Evolutionary conservation across 2,113 vertebrate genomes (phyloP).

Genomic region (Bombycilla garrulus): DNA sequence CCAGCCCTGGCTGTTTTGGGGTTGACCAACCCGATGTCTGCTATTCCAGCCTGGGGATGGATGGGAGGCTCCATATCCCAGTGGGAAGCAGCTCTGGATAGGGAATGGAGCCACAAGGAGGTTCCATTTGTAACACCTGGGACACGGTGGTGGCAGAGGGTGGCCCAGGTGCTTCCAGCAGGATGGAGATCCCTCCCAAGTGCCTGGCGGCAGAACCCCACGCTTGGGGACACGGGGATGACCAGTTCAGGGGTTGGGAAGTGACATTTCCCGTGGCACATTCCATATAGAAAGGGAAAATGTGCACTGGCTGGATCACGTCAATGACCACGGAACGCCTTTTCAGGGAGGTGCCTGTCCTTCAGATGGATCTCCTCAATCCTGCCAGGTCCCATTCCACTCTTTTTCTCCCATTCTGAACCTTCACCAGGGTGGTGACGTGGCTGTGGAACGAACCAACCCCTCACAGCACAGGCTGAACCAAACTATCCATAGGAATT

Average conservation of each 20-base stretch:
- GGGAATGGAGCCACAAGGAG: fast-evolving
- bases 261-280: neutral
- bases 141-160: neutral
- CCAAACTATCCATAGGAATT: neutral
- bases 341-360: neutral
- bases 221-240: fast-evolving
- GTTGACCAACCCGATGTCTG: neutral
- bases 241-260: neutral
- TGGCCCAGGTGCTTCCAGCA: neutral
- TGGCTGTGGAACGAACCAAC: neutral
- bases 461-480: neutral
- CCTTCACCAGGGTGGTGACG: fast-evolving
- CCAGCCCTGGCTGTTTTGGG: neutral
- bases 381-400: neutral
- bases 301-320: fast-evolving
- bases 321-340: fast-evolving
- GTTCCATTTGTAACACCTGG: fast-evolving
- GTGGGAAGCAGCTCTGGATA: neutral
- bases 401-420: neutral
- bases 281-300: neutral
- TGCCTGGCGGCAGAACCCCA: too few relatives aligned
- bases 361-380: neutral
- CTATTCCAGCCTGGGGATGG: neutral
- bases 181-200: neutral
- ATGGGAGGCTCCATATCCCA: fast-evolving